Percentiles rank a stretch among this genome's conserved stretches.
phyloP scores from a whole-genome alignment of 2,797 vertebrate species.

The Varecia variegata region DNA sequence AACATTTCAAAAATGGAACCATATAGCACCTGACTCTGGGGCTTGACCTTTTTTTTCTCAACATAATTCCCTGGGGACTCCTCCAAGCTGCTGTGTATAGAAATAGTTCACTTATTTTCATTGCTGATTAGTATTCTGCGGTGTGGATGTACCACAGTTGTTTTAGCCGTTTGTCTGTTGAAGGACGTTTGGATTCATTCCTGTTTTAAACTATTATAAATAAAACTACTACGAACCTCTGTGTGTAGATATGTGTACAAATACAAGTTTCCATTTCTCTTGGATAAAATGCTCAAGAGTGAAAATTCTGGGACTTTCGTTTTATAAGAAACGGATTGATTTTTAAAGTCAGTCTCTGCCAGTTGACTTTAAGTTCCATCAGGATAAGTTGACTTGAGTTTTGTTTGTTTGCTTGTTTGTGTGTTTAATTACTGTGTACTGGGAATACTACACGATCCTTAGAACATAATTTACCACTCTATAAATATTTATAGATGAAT shows the following conservation, averaged over 20 bases:
- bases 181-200: neutral
- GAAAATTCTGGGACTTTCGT: neutral
- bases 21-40: neutral
- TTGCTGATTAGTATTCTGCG: neutral
- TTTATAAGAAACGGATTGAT: neutral
- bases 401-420: constrained; percentile 36
- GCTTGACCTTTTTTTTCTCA: neutral
- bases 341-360: neutral
- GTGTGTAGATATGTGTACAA: neutral
- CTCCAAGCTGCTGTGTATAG: too few relatives aligned
- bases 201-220: neutral
- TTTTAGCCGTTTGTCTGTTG: neutral
- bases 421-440: neutral
- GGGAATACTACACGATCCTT: neutral
- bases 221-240: neutral
- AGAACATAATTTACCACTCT: constrained; percentile 48
- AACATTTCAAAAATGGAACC: neutral
- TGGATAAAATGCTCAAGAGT: neutral
- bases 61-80: neutral
- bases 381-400: neutral
- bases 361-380: neutral
- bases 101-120: neutral
- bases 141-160: neutral
- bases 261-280: neutral
- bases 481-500: constrained; percentile 67